Evolutionary conservation across 2,888 invertebrate species (phyloP), one percentile per base, ranked within the genome.

Genomic region (Trilocha varians): DNA sequence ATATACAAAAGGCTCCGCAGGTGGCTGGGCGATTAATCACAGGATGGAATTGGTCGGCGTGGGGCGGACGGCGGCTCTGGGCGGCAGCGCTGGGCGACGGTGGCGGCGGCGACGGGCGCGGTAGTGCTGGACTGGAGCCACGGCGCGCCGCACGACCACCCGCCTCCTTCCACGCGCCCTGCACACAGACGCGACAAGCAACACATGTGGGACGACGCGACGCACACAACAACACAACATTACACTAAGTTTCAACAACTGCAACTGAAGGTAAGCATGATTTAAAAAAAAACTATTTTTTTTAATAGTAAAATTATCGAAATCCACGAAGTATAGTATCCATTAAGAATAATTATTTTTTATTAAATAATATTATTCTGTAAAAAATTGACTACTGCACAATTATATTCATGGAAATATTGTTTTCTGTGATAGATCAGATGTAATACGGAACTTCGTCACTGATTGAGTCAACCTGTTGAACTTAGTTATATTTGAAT

Each of bases 1-100:
- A 62, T 70, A 63, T 60, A 76, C 70, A 78, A 70, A 77, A 82
- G 80, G 80, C 76, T 83, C 79, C 75, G 79, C 84, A 84, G 84
- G 84, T 84, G 82, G 83, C 70, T 75, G 58, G 71, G 60, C 72
- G 66, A 83, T 83, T 79, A 83, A 82, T 84, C 80, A 79, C 75
- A 53, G 76, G 72, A 60, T 70, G 70, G 72, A 75, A 77, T 74
- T 69, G 55, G 61, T 62, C 59, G 64, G 57, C 58, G 59, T 50
- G 51, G 53, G 55, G 54, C 56, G 60, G 52, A 60, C 57, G 59
- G 53, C 42, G 44, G 48, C 42, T 54, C 55, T 52, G 59, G 57
- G 59, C 48, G 59, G 60, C 61, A 63, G 46, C 43, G 59, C n/a
- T n/a, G n/a, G n/a, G 62, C 66, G 67, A 65, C 58, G 52, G 57